These are phyloP conservation scores for Callaeas wilsoni DNA, from an alignment of 2,113 vertebrate species.

Conservation along the genomic window DNA sequence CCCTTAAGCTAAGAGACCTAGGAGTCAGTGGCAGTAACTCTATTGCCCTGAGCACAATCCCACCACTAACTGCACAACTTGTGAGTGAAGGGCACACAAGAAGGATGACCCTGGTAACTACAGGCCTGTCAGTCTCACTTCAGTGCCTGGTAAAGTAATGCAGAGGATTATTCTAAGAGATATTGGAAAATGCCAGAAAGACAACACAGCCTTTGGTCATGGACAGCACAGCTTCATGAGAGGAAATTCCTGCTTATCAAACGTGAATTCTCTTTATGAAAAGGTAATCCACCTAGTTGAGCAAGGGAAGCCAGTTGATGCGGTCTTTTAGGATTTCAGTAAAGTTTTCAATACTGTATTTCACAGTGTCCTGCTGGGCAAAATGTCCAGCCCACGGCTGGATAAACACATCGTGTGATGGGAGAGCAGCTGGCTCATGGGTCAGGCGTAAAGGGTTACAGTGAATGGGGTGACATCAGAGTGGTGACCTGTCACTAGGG, in stretches of 20 bases:
- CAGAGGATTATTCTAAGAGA: neutral
- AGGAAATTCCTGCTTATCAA: neutral
- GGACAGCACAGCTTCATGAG: neutral
- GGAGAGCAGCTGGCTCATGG: neutral
- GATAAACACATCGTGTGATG: neutral
- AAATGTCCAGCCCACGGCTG: neutral
- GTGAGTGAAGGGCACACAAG: neutral
- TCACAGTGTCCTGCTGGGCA: neutral
- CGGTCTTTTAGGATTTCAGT: neutral
- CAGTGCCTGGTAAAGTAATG: neutral
- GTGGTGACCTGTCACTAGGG: neutral
- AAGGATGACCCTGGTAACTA: neutral
- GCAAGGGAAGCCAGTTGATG: neutral
- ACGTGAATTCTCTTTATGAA: neutral
- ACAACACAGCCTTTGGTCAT: neutral
- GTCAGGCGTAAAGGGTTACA: neutral
- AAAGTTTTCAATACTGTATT: rapidly evolving
- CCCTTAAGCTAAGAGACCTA: neutral
- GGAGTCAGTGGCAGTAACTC: neutral
- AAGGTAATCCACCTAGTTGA: neutral
- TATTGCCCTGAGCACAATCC: neutral
- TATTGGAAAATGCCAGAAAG: neutral
- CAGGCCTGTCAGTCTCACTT: neutral
- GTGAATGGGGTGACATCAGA: neutral
- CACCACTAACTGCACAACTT: neutral